These are phyloP conservation scores for Tenthredo scrophulariae DNA, from an alignment of 2,888 invertebrate genomes.

Conservation along the genomic window DNA sequence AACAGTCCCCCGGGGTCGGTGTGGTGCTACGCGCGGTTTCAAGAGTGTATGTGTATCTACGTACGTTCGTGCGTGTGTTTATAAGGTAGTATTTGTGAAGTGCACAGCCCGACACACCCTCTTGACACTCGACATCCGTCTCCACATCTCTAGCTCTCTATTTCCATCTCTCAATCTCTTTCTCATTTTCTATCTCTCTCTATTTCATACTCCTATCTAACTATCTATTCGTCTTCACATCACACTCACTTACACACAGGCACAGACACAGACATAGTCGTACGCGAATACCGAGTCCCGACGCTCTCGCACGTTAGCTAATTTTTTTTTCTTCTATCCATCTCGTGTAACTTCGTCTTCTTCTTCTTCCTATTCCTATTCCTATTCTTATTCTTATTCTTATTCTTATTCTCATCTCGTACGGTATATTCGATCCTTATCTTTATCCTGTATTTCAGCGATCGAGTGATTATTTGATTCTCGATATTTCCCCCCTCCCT, in stretches of 20 bases:
- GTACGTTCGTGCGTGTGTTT: slow-evolving; percentile 15
- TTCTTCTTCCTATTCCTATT: neutral
- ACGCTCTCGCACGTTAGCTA: neutral
- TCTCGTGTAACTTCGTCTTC: neutral
- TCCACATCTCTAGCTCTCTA: slow-evolving; percentile 61
- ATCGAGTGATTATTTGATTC: neutral
- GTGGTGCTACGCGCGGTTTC: slow-evolving; percentile 57
- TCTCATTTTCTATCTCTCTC: slow-evolving; percentile 55
- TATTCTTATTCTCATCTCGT: neutral
- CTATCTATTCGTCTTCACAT: neutral
- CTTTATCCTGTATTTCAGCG: neutral
- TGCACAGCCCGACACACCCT: slow-evolving; percentile 71
- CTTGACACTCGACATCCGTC: slow-evolving; percentile 71
- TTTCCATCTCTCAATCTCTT: slow-evolving; percentile 53
- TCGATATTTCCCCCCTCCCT: neutral
- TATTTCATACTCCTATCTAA: slow-evolving; percentile 28
- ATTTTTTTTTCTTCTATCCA: neutral
- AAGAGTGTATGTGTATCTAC: slow-evolving; percentile 56
- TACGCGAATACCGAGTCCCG: neutral
- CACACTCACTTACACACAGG: neutral
- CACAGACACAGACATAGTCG: neutral
- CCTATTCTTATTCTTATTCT: neutral
- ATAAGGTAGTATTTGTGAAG: slow-evolving; percentile 61
- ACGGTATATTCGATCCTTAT: neutral
- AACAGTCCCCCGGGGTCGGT: slow-evolving; percentile 52